Evolutionary conservation across 1,140 invertebrate genomes (phyloP).

Genomic region (Cydia strobilella): DNA sequence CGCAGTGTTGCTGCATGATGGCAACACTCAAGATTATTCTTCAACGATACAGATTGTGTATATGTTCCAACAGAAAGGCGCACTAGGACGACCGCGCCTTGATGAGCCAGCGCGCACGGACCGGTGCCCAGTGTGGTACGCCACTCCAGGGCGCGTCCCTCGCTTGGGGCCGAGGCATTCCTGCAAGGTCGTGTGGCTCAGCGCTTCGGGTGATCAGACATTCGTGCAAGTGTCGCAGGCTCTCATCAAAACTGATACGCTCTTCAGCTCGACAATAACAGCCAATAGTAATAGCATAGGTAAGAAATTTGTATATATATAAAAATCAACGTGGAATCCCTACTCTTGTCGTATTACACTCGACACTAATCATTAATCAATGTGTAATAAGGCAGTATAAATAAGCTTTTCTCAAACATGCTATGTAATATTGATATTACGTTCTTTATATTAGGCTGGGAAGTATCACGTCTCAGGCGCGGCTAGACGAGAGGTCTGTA

Average conservation of each 20-base stretch:
- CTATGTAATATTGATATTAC: too few relatives aligned
- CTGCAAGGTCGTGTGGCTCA: conserved; percentile 94
- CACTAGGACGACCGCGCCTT: conserved; percentile 86
- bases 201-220: conserved; percentile 96
- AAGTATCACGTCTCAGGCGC: too few relatives aligned
- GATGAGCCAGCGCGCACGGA: conserved; percentile 57
- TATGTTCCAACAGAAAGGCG: conserved; percentile 86
- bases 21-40: too few relatives aligned
- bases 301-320: too few relatives aligned
- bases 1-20: too few relatives aligned
- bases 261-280: conserved; percentile 92
- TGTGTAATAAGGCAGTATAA: too few relatives aligned
- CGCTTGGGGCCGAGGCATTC: conserved; percentile 88
- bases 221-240: conserved; percentile 96
- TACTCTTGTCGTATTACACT: too few relatives aligned
- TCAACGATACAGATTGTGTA: too few relatives aligned
- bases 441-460: too few relatives aligned
- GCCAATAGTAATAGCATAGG: conserved; percentile 93
- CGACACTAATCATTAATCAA: too few relatives aligned
- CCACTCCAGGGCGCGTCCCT: conserved; percentile 89
- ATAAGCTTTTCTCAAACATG: too few relatives aligned
- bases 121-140: conserved; percentile 84
- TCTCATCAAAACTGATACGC: conserved; percentile 92
- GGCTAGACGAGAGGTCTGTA: too few relatives aligned
- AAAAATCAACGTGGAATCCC: not conserved